Conservation (phyloP, 2,797 vertebrate genomes). For the Sarcoramphus papa region DNA sequence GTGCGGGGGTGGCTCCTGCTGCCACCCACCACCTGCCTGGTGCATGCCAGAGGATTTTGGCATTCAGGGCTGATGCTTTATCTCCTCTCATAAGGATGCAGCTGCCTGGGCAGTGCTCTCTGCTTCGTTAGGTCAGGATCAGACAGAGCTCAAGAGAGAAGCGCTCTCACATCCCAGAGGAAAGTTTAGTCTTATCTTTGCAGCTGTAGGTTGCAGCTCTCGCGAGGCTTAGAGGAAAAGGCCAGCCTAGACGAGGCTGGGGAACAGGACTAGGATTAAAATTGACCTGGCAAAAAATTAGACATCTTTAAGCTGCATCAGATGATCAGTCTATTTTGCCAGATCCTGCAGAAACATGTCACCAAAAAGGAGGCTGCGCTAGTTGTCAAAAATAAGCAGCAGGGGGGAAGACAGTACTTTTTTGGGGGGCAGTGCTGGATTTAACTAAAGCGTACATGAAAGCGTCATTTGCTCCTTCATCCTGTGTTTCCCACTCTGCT, state of each 20-base stretch:
- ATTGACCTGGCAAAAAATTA: not conserved
- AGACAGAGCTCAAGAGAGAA: not conserved
- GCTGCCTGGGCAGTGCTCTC: not conserved
- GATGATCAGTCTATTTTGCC: not conserved
- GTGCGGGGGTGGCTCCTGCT: not conserved
- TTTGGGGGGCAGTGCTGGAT: not conserved
- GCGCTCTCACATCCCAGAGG: not conserved
- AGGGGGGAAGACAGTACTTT: not conserved
- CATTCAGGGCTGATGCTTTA: not conserved
- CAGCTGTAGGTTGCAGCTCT: not conserved
- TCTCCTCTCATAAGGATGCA: not conserved
- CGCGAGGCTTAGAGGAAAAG: not conserved
- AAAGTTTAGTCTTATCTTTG: not conserved
- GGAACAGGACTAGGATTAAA: not conserved
- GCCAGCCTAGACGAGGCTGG: not conserved
- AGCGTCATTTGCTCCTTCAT: not conserved
- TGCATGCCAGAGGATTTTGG: not conserved
- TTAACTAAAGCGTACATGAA: not conserved
- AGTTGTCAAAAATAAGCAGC: not conserved
- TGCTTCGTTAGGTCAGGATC: not conserved
- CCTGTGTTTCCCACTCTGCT: not conserved
- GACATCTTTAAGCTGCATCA: not conserved
- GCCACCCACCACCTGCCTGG: not conserved
- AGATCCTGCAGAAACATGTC: not conserved
- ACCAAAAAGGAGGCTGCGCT: not conserved